Evolutionary conservation across 2,113 vertebrate genomes (phyloP).

Genomic region (Orycteropus afer): DNA sequence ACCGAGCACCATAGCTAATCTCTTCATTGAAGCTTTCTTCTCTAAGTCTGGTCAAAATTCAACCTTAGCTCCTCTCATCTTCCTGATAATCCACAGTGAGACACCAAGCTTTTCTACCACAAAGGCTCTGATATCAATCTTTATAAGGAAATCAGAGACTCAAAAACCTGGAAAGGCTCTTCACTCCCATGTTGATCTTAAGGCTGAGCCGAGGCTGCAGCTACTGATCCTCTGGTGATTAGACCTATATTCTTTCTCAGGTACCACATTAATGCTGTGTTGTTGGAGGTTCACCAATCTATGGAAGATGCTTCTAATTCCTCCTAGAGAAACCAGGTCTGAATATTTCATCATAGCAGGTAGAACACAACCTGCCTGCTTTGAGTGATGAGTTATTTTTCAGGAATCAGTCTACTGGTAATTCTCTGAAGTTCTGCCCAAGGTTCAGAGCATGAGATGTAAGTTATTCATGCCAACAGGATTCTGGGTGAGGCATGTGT

Average conservation of each 20-base stretch:
- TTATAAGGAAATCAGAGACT: not conserved
- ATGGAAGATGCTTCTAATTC: not conserved
- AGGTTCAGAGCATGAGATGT: not conserved
- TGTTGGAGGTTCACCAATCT: not conserved
- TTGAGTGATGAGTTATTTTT: rapidly evolving
- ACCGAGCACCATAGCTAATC: rapidly evolving
- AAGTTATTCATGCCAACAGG: no score
- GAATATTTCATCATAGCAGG: not conserved
- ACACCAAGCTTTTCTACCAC: not conserved
- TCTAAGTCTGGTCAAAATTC: no score
- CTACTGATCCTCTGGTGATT: not conserved
- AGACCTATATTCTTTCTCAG: no score
- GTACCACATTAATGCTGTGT: not conserved
- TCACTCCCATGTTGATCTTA: not conserved
- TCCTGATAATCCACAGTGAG: no score
- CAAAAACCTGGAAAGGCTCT: not conserved
- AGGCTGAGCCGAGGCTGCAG: no score
- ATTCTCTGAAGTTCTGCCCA: rapidly evolving
- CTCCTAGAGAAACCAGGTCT: not conserved
- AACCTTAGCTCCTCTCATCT: rapidly evolving
- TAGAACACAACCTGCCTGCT: not conserved
- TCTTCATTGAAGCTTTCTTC: not conserved
- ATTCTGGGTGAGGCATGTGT: no score
- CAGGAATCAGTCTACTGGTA: no score
- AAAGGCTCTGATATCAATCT: not conserved